Percentiles rank a stretch among this genome's conserved stretches.
Conservation (phyloP, 2,113 vertebrate genomes). For the Rostratula benghalensis region DNA sequence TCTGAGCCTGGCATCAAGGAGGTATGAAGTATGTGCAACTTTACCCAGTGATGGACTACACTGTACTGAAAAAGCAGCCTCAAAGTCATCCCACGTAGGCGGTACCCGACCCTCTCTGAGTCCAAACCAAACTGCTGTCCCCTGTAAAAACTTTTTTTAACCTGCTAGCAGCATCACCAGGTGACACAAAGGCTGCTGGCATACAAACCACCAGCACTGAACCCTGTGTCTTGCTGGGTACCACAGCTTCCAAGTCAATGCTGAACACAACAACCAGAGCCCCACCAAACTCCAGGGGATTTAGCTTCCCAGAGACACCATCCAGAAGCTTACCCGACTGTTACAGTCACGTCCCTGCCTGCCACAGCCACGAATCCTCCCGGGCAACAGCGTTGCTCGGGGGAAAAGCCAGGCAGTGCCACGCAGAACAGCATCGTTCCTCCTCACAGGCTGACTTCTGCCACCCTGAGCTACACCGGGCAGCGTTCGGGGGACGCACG, state of each 20-base stretch:
- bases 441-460: accelerated
- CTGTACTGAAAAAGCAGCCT: neutral
- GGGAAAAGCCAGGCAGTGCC: neutral
- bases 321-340: neutral
- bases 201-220: accelerated
- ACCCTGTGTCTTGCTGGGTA: neutral
- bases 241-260: accelerated
- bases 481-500: neutral
- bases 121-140: neutral
- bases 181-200: neutral
- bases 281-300: neutral
- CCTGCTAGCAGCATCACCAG: accelerated
- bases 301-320: neutral
- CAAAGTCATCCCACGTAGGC: neutral
- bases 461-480: neutral
- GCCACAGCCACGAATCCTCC: neutral
- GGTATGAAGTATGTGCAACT: neutral
- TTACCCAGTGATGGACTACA: accelerated
- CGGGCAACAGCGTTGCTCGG: accelerated
- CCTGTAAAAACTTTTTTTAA: neutral
- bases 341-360: neutral
- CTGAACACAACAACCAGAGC: accelerated
- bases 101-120: neutral
- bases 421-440: accelerated
- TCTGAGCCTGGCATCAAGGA: neutral